Evolutionary conservation across 2,888 invertebrate genomes (phyloP).

Genomic region (Drosophila ezoana): DNA sequence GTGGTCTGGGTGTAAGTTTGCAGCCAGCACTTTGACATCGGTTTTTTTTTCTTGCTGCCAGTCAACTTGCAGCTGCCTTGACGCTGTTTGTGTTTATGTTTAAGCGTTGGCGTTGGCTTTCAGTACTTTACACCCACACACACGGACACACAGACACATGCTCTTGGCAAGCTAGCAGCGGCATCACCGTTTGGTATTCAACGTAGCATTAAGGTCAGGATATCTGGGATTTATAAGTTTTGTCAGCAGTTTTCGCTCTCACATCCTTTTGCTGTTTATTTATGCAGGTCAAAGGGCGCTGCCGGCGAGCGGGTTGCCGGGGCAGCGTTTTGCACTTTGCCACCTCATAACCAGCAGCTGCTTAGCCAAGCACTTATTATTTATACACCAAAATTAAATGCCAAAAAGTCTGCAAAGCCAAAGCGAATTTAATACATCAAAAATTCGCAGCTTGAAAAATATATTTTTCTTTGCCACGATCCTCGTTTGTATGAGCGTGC

Average conservation of each 20-base stretch:
- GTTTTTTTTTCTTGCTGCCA: conserved; percentile 51
- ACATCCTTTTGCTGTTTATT: conserved; percentile 57
- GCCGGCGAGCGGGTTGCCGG: background rate
- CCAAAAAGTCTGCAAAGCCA: conserved; percentile 14
- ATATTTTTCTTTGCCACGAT: conserved; percentile 33
- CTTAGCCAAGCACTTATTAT: conserved; percentile 51
- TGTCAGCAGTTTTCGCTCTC: conserved; percentile 73
- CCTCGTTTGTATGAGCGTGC: conserved; percentile 3
- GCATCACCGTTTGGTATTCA: conserved; percentile 79
- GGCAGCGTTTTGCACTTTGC: conserved; percentile 58
- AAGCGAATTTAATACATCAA: conserved; percentile 43
- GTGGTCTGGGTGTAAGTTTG: conserved; percentile 52
- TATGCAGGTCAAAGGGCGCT: conserved; percentile 62
- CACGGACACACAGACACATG: conserved; percentile 14
- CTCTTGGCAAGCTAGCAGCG: conserved; percentile 39
- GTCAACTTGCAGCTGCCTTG: conserved; percentile 44
- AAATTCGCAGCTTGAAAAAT: conserved; percentile 21
- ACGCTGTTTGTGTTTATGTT: conserved; percentile 68
- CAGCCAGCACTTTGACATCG: conserved; percentile 74
- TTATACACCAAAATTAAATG: conserved; percentile 56
- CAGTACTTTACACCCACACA: conserved; percentile 15
- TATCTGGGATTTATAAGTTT: conserved; percentile 82
- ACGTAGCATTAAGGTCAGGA: conserved; percentile 82
- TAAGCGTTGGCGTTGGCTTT: conserved; percentile 59
- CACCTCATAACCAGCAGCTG: conserved; percentile 69